Percentiles rank a stretch among this genome's conserved stretches.
These are phyloP conservation scores for Drosophila busckii DNA, from an alignment of 1,140 invertebrate genomes.

Conservation along the genomic window DNA sequence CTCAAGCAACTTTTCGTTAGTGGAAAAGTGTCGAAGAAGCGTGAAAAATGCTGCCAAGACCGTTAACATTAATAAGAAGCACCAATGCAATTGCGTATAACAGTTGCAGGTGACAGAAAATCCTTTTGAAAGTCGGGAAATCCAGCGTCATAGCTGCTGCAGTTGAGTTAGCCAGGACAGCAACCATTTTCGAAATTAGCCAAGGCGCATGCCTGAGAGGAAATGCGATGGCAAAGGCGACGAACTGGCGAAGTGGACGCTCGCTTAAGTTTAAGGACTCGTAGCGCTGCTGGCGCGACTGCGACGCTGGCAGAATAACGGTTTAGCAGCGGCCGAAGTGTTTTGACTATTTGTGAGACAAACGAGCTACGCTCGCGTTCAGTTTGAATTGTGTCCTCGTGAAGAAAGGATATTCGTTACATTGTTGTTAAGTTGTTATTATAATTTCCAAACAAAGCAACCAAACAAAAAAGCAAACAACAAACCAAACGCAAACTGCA, in stretches of 20 bases:
- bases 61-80: slow-evolving; percentile 6
- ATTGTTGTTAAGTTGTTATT: slow-evolving; percentile 79
- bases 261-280: slow-evolving; percentile 39
- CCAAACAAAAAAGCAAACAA: slow-evolving; percentile 42
- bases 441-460: slow-evolving; percentile 77
- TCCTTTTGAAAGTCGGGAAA: slow-evolving; percentile 30
- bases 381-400: slow-evolving; percentile 79
- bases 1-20: slow-evolving; percentile 15
- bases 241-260: background rate
- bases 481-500: slow-evolving; percentile 33
- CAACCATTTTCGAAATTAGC: slow-evolving; percentile 47
- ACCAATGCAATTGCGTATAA: slow-evolving; percentile 25
- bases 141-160: background rate
- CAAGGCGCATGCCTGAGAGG: slow-evolving; percentile 49
- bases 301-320: slow-evolving; percentile 66
- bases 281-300: slow-evolving; percentile 32
- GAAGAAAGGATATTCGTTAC: slow-evolving; percentile 79
- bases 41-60: background rate
- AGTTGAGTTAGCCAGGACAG: slow-evolving; percentile 19
- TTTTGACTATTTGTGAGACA: slow-evolving; percentile 77
- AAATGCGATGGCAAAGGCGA: slow-evolving; percentile 2
- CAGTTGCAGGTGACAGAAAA: slow-evolving; percentile 27
- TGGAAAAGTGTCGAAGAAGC: slow-evolving; percentile 15
- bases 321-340: slow-evolving; percentile 47
- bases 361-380: slow-evolving; percentile 73